Base-by-base conservation (phyloP, 2,888 invertebrate genomes). In the Stomorhina lunata region DNA sequence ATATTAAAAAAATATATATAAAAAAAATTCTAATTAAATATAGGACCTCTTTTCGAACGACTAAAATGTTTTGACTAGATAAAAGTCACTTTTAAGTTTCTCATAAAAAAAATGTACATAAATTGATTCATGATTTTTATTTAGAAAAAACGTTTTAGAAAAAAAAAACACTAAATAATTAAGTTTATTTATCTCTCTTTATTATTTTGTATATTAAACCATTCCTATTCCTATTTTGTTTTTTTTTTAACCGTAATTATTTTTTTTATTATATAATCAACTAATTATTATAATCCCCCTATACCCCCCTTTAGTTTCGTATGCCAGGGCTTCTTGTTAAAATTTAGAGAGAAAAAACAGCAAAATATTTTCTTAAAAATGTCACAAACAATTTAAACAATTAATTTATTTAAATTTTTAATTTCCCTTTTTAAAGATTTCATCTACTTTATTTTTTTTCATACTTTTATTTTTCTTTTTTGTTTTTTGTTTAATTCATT, bases 381-480 rank as follows among this genome's bases (percentile, higher is more conserved):
- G 77, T 77, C 84, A 69, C 69, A 57, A 80, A 63, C 22, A 77
- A 73, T 69, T 66, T 37, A 34, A 50, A 55, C 20, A 32, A 53
- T 40, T 80, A 75, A 20, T 17, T 25, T 68, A 71, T 29, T 22
- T 10, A 32, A 72, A 17, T 32, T 20, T 15, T 4, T 61, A 81
- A 84, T n/a, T n/a, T n/a, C 80, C 86, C 84, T 81, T 83, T 85
- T 85, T 87, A 86, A 86, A 87, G 86, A 66, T 61, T 79, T 61
- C 37, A 57, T 37, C 34, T 66, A 50, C 12, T 40, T 68, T n/a
- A n/a, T n/a, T 20, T 59, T 17, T 15, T 48, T 32, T n/a, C 45
- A 76, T 84, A 84, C 86, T 88, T 86, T 88, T 88, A 84, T 87
- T 88, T 89, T 88, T 88, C 85, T 88, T 87, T 48, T 34, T 48